Conservation (phyloP, 1,140 invertebrate genomes). For the Helicorthomorpha holstii region DNA sequence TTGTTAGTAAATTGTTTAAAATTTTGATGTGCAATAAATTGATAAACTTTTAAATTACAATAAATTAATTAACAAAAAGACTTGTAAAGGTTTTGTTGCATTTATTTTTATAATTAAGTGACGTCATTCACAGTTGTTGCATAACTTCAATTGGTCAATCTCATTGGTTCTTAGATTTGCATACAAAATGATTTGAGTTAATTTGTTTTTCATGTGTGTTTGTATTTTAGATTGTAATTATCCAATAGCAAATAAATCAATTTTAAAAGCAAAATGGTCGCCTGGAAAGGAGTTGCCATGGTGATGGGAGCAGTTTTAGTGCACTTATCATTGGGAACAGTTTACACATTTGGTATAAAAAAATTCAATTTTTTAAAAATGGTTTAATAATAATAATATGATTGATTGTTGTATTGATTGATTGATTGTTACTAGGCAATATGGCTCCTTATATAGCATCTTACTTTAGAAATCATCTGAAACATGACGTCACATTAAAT, state of each 20-base stretch:
- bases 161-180: not conserved
- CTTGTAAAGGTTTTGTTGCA: too few species aligned
- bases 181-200: not conserved
- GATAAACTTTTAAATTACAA: too few species aligned
- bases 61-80: too few species aligned
- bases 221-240: not conserved
- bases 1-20: too few species aligned
- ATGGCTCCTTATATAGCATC: slow-evolving; percentile 31
- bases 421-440: slow-evolving; percentile 19
- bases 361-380: not conserved
- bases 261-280: not conserved
- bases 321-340: slow-evolving; percentile 12
- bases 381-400: not conserved
- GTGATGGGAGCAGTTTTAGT: slow-evolving; percentile 9
- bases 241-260: not conserved
- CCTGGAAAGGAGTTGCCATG: not conserved
- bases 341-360: slow-evolving; percentile 11
- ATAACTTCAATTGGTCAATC: not conserved
- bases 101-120: not conserved
- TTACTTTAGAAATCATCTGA: slow-evolving; percentile 20
- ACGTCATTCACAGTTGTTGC: not conserved
- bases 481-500: slow-evolving; percentile 18
- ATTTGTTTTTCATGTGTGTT: not conserved
- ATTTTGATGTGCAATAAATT: too few species aligned
- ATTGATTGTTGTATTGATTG: not conserved